These are phyloP conservation scores for Tiliacea aurago DNA, from an alignment of 2,888 invertebrate species.

Conservation along the genomic window DNA sequence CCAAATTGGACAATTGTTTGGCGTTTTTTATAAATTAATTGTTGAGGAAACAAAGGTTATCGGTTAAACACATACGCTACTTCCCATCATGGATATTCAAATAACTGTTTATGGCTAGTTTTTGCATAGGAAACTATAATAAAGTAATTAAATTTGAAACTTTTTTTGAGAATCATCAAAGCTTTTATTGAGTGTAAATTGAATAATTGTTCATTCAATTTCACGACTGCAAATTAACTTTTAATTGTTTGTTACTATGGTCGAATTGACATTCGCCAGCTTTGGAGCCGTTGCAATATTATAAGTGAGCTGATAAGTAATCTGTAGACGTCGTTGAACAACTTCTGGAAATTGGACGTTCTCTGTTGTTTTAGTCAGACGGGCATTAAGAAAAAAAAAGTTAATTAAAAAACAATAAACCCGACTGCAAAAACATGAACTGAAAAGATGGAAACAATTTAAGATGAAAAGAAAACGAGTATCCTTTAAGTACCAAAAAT, in stretches of 20 bases:
- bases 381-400: no score
- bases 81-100: constrained; percentile 45
- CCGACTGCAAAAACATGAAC: no score
- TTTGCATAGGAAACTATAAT: constrained; percentile 38
- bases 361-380: no score
- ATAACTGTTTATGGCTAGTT: constrained; percentile 27
- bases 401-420: no score
- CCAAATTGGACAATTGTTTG: constrained; percentile 34
- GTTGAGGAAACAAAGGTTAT: constrained; percentile 44
- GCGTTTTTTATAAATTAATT: constrained; percentile 40
- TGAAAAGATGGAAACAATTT: no score
- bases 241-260: neutral
- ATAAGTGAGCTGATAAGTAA: neutral
- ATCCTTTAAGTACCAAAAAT: no score
- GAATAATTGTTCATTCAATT: constrained; percentile 12
- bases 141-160: constrained; percentile 5
- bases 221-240: constrained; percentile 10
- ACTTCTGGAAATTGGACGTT: neutral
- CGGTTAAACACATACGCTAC: constrained; percentile 35
- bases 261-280: neutral
- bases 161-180: constrained; percentile 7
- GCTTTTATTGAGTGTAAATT: constrained; percentile 20
- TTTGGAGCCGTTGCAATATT: neutral
- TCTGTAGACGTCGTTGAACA: neutral
- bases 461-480: no score